These are phyloP conservation scores for Elymnias hypermnestra DNA, from an alignment of 1,140 invertebrate species.

Conservation along the genomic window DNA sequence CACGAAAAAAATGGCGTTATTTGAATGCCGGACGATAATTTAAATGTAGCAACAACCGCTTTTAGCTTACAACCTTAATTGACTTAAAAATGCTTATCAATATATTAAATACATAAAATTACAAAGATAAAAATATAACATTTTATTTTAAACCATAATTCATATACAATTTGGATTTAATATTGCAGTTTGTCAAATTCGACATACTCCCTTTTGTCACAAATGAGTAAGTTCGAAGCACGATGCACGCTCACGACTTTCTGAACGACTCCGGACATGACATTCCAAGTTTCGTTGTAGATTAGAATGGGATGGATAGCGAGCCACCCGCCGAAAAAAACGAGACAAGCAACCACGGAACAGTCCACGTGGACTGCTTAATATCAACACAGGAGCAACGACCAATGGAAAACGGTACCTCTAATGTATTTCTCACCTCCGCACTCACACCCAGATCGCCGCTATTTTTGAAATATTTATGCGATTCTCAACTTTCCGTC, in stretches of 20 bases:
- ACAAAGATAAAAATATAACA: conserved; percentile 24
- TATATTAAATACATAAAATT: conserved; percentile 34
- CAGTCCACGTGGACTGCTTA: conserved; percentile 74
- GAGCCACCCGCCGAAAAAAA: conserved; percentile 64
- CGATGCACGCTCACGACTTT: conserved; percentile 76
- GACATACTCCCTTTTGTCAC: conserved; percentile 47
- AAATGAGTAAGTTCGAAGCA: conserved; percentile 58
- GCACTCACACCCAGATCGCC: conserved; percentile 66
- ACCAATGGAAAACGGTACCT: conserved; percentile 74
- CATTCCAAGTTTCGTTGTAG: conserved; percentile 75
- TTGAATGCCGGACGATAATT: conserved; percentile 74
- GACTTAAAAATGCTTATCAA: conserved; percentile 76
- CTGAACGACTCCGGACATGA: conserved; percentile 75
- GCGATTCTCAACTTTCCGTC: conserved; percentile 53
- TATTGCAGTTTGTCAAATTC: conserved; percentile 17
- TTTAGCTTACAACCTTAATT: conserved; percentile 76
- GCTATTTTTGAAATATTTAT: conserved; percentile 51
- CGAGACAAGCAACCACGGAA: conserved; percentile 63
- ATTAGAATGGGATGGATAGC: conserved; percentile 72
- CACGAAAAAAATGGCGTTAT: conserved; percentile 73
- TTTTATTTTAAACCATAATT: conserved; percentile 41
- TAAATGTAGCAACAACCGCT: conserved; percentile 76
- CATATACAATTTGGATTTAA: too few species aligned
- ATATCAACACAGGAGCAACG: conserved; percentile 73
- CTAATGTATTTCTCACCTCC: conserved; percentile 76